Evolutionary conservation across 2,888 invertebrate species (phyloP).

Genomic region (Dicyrtomina minuta): DNA sequence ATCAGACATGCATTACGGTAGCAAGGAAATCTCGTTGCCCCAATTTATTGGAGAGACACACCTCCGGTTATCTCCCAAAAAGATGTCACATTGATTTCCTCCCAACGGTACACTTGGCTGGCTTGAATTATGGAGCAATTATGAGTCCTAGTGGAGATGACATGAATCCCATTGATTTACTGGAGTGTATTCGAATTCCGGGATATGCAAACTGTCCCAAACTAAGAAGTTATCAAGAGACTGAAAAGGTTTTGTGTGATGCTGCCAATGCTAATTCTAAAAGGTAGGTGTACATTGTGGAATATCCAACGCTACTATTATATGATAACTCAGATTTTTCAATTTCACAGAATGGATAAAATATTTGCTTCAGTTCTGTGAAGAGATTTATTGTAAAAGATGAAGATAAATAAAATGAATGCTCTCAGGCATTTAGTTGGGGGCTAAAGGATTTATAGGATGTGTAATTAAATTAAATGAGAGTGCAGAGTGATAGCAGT

Average conservation of each 20-base stretch:
- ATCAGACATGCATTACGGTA: conserved; percentile 58
- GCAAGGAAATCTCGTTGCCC: conserved; percentile 59
- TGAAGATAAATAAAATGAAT: too few species aligned
- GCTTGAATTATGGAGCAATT: conserved; percentile 53
- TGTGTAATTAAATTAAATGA: too few species aligned
- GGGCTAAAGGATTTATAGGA: too few species aligned
- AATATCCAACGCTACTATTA: too few species aligned
- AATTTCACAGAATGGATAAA: too few species aligned
- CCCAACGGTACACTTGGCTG: conserved; percentile 57
- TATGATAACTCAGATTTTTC: too few species aligned
- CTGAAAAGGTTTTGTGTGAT: conserved; percentile 57
- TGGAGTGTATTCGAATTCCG: conserved; percentile 50
- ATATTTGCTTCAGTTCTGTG: too few species aligned
- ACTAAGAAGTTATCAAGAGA: conserved; percentile 55
- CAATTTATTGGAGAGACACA: conserved; percentile 57
- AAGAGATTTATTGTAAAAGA: too few species aligned
- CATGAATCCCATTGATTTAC: conserved; percentile 47
- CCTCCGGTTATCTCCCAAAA: conserved; percentile 53
- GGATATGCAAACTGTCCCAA: conserved; percentile 57
- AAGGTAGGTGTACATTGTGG: conserved; percentile 55
- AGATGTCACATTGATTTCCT: conserved; percentile 60
- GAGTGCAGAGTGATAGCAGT: too few species aligned
- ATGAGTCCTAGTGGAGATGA: conserved; percentile 37
- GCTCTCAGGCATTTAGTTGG: too few species aligned
- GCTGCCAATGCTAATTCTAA: conserved; percentile 58